A percentile compares a stretch with the other conserved stretches of the same genome.
Conservation (phyloP, 2,888 invertebrate species). For the Lepidonotus clava region DNA sequence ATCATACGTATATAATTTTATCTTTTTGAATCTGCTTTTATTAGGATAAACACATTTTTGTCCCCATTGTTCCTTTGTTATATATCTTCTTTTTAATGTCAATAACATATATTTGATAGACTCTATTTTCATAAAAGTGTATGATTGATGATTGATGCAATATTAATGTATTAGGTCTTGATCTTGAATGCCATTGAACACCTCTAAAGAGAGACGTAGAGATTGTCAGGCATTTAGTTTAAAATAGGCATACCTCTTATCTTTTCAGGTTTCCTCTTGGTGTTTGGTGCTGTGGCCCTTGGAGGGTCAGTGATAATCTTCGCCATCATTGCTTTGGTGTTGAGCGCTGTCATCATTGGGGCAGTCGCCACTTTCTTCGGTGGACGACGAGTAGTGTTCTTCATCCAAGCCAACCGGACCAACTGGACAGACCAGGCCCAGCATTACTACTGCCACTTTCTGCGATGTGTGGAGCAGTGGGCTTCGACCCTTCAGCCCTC, state of each 20-base stretch:
- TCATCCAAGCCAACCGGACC: not conserved
- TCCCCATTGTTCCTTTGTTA: no score
- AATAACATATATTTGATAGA: no score
- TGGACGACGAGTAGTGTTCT: not conserved
- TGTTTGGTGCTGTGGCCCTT: slow-evolving; percentile 10
- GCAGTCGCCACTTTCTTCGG: not conserved
- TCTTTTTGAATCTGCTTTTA: not conserved
- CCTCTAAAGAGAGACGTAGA: no score
- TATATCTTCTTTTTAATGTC: no score
- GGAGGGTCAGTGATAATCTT: not conserved
- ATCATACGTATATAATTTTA: not conserved
- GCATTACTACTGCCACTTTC: not conserved
- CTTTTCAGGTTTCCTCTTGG: slow-evolving; percentile 5
- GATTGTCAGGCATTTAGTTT: no score
- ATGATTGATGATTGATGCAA: no score
- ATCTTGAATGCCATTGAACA: no score
- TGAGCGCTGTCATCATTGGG: not conserved
- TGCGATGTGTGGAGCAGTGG: not conserved
- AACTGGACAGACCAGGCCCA: not conserved
- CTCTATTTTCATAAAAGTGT: no score
- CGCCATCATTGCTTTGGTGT: not conserved
- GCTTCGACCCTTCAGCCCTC: not conserved
- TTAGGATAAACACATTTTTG: not conserved
- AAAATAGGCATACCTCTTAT: no score
- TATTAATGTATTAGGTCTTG: no score